Base-by-base conservation (phyloP, 2,797 vertebrate species). In the Enteromius fasciolatus region DNA sequence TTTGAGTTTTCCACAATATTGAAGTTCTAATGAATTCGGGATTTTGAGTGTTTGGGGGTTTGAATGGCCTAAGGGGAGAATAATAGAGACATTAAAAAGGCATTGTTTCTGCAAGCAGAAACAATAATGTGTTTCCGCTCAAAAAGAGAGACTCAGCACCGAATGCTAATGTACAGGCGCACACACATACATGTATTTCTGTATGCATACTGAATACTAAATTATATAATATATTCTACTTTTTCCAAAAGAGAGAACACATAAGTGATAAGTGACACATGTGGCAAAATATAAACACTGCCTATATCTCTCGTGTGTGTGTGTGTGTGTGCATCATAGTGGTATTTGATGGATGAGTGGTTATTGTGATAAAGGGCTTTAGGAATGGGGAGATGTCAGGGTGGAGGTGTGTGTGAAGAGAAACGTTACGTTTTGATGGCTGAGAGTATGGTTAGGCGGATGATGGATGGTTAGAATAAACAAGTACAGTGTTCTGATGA, bases 1-100 rank as follows among this genome's bases (percentile, higher is more conserved):
- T 88, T 52, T 69, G 66, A 76, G 72, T 78, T 83, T 81, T 81
- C 66, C 59, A 85, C 74, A 67, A 70, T 83, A 85, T 85, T 86
- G 74, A 88, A 85, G 81, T 82, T 83, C 81, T 88, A 86, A 88
- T 88, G 85, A 88, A 86, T 86, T 88, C 87, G 76, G 48, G 87
- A 83, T 72, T 88, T 85, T 78, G 69, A 76, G 77, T 69, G 44
- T 80, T 84, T 68, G n/a, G 39, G 48, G 25, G 25, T 67, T 76
- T 44, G 72, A 86, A 79, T 59, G 61, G 52, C 85, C 84, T 20
- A 15, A 50, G 76, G 84, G 44, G 20, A 63, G 74, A 83, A 66
- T 84, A 87, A 86, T 81, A 66, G 23, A 84, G 76, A 83, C 84
- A 84, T 87, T 81, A 86, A 73, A 81, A 78, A 83, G 69, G 64